Conservation (phyloP, 2,888 invertebrate genomes). For the Nephrotoma flavescens region DNA sequence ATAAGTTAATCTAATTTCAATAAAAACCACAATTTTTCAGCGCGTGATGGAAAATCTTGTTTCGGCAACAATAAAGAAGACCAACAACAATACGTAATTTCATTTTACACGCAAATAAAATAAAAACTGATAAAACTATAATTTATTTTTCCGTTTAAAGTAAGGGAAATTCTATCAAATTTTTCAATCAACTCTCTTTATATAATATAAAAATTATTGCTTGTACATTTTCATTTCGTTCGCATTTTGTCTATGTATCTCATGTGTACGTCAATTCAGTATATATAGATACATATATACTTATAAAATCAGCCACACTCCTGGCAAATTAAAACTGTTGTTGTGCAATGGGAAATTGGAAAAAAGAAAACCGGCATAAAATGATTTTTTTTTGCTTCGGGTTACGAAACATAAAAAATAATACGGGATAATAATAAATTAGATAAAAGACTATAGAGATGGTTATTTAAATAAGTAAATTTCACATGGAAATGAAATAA, state of each 20-base stretch:
- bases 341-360: not conserved
- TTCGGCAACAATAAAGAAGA: not conserved
- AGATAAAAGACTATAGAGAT: not conserved
- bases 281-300: not conserved
- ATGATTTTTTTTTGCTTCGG: not conserved
- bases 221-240: not conserved
- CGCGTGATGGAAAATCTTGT: not conserved
- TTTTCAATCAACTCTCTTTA: not conserved
- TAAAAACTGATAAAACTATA: not conserved
- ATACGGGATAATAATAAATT: not conserved
- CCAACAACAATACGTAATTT: not conserved
- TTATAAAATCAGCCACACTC: not conserved
- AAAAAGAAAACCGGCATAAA: not conserved
- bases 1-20: not conserved
- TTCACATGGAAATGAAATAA: not conserved
- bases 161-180: not conserved
- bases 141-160: not conserved
- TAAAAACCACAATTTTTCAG: not conserved
- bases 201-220: not conserved
- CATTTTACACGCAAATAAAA: not conserved
- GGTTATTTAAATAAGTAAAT: not conserved
- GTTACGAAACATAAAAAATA: not conserved
- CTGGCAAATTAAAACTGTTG: not conserved
- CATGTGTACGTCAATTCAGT: not conserved
- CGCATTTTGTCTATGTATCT: not conserved